phyloP scores from a whole-genome alignment of 1,140 invertebrate species.

The Protaetia brevitarsis region DNA sequence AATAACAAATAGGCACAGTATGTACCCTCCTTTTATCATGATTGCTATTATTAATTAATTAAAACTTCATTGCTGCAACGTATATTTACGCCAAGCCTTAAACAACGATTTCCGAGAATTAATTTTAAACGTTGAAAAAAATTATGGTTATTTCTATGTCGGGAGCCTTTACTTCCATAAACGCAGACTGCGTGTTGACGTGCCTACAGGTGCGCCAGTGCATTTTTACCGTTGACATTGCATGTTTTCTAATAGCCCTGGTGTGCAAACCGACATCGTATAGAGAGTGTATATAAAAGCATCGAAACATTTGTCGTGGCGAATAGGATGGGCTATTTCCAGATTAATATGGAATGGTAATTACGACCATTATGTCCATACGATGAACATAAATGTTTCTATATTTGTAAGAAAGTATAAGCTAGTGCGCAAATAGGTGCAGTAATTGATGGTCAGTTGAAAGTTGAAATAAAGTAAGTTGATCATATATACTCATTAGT shows the following conservation, averaged over 20 bases:
- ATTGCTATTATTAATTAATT: not conserved
- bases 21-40: not conserved
- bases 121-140: slow-evolving; percentile 1
- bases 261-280: not conserved
- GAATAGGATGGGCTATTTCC: not conserved
- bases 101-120: not conserved
- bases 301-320: too few relatives aligned
- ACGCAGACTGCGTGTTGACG: not conserved
- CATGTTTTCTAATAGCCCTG: not conserved
- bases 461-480: too few relatives aligned
- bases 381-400: not conserved
- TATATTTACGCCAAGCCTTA: not conserved
- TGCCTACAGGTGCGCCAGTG: slow-evolving; percentile 4
- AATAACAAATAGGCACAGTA: not conserved
- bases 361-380: not conserved
- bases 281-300: not conserved
- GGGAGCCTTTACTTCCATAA: not conserved
- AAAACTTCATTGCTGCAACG: not conserved
- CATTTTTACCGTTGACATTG: not conserved
- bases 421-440: not conserved
- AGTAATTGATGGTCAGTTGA: not conserved
- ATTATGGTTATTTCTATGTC: not conserved
- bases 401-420: not conserved
- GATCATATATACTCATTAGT: too few relatives aligned
- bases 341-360: not conserved